Conservation (phyloP, 2,797 vertebrate genomes). For the Myotis vivesi region DNA sequence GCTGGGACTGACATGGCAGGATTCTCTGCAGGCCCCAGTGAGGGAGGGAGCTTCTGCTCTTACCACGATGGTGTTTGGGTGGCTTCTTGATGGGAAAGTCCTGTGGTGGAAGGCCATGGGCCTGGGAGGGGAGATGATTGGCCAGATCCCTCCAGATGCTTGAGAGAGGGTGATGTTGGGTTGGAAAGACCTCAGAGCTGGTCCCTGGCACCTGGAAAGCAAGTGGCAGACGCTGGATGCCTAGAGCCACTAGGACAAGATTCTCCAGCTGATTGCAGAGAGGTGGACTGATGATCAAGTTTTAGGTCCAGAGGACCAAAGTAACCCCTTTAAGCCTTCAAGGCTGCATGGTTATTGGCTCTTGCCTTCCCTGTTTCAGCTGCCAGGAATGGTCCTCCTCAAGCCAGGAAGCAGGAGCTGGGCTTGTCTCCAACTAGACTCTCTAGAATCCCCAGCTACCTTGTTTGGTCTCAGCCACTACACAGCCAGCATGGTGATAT, state of each 20-base stretch:
- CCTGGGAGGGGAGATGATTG: neutral
- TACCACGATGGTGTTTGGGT: constrained; percentile 65
- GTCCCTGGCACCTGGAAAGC: constrained; percentile 57
- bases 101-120: neutral
- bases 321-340: neutral
- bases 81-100: constrained; percentile 2
- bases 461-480: neutral
- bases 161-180: neutral
- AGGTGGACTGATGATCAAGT: neutral
- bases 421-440: neutral
- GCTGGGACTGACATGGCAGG: neutral
- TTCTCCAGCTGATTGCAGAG: neutral
- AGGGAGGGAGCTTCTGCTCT: neutral
- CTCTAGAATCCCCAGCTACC: neutral
- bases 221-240: neutral
- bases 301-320: neutral
- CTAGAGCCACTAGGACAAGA: neutral
- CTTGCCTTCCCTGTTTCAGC: neutral
- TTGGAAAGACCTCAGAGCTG: neutral
- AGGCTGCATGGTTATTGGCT: neutral
- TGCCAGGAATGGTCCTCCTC: neutral
- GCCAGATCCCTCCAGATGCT: neutral
- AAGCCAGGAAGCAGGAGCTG: neutral
- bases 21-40: neutral
- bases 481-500: neutral